A percentile compares a stretch with the other conserved stretches of the same genome.
Conservation (phyloP, 2,797 vertebrate species). For the Anguilla anguilla region DNA sequence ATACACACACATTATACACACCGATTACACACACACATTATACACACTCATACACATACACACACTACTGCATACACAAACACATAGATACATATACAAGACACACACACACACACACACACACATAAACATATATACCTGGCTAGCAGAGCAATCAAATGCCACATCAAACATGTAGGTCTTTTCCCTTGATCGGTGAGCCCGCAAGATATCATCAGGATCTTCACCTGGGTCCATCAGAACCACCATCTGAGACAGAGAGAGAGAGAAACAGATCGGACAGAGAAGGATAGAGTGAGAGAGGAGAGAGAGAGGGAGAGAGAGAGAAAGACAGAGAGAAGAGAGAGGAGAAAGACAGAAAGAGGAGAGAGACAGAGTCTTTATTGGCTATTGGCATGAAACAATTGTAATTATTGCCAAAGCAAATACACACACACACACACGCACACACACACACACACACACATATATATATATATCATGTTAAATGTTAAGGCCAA, state of each 20-base stretch:
- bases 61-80: background rate
- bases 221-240: conserved; percentile 91
- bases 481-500: no score
- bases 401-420: no score
- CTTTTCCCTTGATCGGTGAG: conserved; percentile 87
- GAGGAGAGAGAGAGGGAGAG: background rate
- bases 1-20: no score
- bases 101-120: background rate
- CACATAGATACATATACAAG: background rate
- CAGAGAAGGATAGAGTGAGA: background rate
- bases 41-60: background rate
- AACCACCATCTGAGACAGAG: conserved; percentile 81
- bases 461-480: no score
- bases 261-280: background rate
- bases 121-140: conserved; percentile 64
- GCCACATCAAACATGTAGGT: conserved; percentile 88
- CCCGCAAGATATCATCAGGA: conserved; percentile 81
- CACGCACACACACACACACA: no score
- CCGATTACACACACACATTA: no score
- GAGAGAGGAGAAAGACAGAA: no score
- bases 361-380: no score
- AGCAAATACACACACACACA: no score
- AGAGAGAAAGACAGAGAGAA: no score
- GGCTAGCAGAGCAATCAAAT: conserved; percentile 86
- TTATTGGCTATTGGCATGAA: no score